A percentile compares a stretch with the other conserved stretches of the same genome.
Conservation (phyloP, 1,140 invertebrate species). For the Dryas iulia region DNA sequence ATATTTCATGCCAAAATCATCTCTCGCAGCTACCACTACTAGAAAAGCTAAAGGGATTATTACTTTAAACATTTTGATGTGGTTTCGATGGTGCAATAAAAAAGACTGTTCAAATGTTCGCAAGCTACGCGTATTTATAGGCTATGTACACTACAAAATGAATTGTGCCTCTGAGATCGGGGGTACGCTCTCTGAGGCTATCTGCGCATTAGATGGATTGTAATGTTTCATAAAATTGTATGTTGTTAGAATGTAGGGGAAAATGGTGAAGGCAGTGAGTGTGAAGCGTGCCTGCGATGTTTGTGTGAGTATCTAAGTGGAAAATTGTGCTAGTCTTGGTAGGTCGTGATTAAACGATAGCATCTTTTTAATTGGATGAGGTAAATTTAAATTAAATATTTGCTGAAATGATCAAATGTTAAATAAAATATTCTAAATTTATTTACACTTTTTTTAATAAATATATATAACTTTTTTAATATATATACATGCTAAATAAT, state of each 20-base stretch:
- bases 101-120: constrained; percentile 53
- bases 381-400: background rate
- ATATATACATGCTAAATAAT: no score
- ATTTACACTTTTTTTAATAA: no score
- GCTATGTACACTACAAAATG: constrained; percentile 57
- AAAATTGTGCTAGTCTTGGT: constrained; percentile 46
- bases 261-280: constrained; percentile 22
- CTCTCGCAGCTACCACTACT: constrained; percentile 40
- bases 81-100: constrained; percentile 49
- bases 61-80: constrained; percentile 29
- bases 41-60: constrained; percentile 36
- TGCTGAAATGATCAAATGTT: background rate
- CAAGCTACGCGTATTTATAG: constrained; percentile 59
- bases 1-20: constrained; percentile 78
- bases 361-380: background rate
- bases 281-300: constrained; percentile 32
- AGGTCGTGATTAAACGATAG: constrained; percentile 17
- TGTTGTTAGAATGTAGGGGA: constrained; percentile 8
- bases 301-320: constrained; percentile 54
- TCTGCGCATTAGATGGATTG: constrained; percentile 25
- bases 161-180: constrained; percentile 53
- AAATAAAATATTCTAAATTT: no score
- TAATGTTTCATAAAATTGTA: background rate
- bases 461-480: no score
- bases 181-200: constrained; percentile 48